phyloP scores from a whole-genome alignment of 1,140 invertebrate genomes.

The Zeugodacus cucurbitae region DNA sequence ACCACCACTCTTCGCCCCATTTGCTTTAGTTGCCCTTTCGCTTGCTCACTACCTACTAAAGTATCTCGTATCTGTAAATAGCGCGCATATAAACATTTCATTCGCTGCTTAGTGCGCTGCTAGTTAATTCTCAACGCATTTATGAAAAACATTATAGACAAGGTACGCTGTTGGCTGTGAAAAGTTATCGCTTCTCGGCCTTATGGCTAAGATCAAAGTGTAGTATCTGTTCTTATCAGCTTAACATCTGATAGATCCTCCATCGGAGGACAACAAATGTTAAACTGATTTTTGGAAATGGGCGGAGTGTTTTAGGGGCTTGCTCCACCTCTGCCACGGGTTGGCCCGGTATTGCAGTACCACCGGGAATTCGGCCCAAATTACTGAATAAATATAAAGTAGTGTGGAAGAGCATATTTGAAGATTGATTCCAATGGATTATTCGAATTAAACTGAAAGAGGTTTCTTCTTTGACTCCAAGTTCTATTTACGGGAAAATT shows the following conservation, averaged over 20 bases:
- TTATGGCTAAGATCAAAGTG: constrained; percentile 70
- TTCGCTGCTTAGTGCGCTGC: neutral
- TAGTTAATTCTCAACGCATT: neutral
- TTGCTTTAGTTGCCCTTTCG: neutral
- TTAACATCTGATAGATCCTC: constrained; percentile 75
- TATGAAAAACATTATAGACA: neutral
- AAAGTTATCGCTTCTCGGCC: constrained; percentile 66
- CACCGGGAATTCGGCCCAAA: constrained; percentile 47
- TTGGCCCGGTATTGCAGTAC: constrained; percentile 73
- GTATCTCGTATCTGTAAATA: neutral
- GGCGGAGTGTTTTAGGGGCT: constrained; percentile 66
- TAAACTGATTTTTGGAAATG: constrained; percentile 73
- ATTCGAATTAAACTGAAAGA: no score
- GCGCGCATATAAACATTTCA: neutral
- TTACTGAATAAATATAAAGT: neutral
- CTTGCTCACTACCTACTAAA: neutral
- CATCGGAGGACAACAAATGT: constrained; percentile 72
- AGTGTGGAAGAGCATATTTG: no score
- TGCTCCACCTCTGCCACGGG: constrained; percentile 71
- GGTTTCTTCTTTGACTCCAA: no score
- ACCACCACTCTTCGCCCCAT: neutral
- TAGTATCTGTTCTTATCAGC: constrained; percentile 76
- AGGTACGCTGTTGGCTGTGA: neutral
- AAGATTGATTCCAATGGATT: no score
- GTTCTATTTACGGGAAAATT: no score